Evolutionary conservation across 2,888 invertebrate species (phyloP), one percentile per base, ranked within the genome.

Genomic region (Lasioglossum zephyrum): DNA sequence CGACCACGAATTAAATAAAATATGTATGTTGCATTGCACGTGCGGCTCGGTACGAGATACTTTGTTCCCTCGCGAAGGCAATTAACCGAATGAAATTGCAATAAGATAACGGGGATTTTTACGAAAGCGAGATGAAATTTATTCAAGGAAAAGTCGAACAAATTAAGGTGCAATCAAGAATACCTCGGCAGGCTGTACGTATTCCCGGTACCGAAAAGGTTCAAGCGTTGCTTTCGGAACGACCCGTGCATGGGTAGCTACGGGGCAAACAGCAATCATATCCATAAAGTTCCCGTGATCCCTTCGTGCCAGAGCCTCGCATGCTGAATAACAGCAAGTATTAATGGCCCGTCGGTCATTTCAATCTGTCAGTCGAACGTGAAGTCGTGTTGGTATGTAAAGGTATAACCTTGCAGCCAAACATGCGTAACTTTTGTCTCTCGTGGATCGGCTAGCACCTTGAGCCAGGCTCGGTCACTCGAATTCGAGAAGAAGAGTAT

Each of bases 251-350:
- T 60, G 82, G 70, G 83, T 87, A 89, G 84, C 91, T 87, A 87
- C 86, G 77, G 91, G 86, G 86, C 84, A 80, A 87, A 79, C 85
- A 87, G 83, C 75, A 83, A 90, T 90, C 85, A 85, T 85, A 89
- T 76, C 80, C 86, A 91, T 89, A 91, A 91, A 89, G 83, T 91
- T 87, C 85, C 80, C 72, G 81, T 82, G 84, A 87, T 89, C 85
- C 82, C 84, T 89, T 89, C 87, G 87, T 81, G 89, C 82, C 73
- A 79, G 77, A 39, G 73, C 79, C 80, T 88, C 79, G 86, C 91
- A 89, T 87, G 87, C 81, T 73, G 82, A 87, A 84, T 89, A 90
- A 90, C 87, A 90, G 79, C 84, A 77, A 90, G 84, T 90, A 89
- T 90, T 90, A 91, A 84, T 79, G 84, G 84, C 60, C 74, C 70